A percentile compares a stretch with the other conserved stretches of the same genome.
Evolutionary conservation across 2,888 invertebrate genomes (phyloP).

Genomic region (Strigamia crassipes): DNA sequence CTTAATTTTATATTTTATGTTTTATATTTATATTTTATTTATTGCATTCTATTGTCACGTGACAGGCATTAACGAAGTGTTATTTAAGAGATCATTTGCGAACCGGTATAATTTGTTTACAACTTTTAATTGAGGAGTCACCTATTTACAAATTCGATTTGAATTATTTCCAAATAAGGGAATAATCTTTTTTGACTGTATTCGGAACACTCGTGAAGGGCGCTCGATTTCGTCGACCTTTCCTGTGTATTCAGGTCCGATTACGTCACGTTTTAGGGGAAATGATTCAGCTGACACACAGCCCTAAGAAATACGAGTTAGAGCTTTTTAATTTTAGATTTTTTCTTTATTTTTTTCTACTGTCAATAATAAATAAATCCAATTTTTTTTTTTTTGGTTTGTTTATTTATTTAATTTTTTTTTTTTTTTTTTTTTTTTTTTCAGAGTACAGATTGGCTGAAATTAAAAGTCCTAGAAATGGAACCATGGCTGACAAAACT

Average conservation of each 20-base stretch:
- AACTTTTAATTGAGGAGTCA: neutral
- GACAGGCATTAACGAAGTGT: no score
- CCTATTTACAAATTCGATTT: neutral
- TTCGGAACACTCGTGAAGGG: neutral
- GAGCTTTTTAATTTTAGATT: neutral
- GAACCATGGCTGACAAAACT: slow-evolving; percentile 80
- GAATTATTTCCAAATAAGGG: neutral
- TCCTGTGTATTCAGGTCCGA: neutral
- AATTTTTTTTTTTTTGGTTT: neutral
- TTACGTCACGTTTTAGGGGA: slow-evolving; percentile 26
- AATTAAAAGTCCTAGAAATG: slow-evolving; percentile 82
- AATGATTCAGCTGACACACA: slow-evolving; percentile 16
- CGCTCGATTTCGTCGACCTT: slow-evolving; percentile 8
- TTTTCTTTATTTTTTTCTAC: neutral
- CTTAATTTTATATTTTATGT: no score
- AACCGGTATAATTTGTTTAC: neutral
- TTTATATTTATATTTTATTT: neutral
- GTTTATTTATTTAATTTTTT: neutral
- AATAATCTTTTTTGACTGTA: neutral
- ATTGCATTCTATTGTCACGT: no score
- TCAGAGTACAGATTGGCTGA: slow-evolving; percentile 80
- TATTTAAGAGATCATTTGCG: neutral
- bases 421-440: slow-evolving; percentile 62
- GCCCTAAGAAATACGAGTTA: neutral
- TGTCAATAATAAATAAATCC: neutral